Evolutionary conservation across 2,113 vertebrate species (phyloP).

Genomic region (Saimiri boliviensis): DNA sequence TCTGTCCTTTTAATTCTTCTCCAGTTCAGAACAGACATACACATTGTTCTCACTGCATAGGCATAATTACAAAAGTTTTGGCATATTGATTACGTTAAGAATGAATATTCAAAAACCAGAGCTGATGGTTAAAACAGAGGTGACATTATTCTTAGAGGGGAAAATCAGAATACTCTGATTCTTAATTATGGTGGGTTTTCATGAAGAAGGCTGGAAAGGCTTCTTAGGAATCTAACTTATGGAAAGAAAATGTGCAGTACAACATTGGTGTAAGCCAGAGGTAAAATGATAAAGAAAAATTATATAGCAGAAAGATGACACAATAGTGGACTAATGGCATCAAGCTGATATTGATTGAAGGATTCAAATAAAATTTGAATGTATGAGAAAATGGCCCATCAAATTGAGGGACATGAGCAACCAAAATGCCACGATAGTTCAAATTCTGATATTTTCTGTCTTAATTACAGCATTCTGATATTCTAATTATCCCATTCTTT

Average conservation of each 20-base stretch:
- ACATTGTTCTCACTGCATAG: background rate
- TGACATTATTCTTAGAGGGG: background rate
- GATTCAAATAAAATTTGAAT: slow-evolving; percentile 14
- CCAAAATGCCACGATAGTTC: background rate
- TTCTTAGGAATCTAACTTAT: background rate
- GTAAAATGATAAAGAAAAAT: slow-evolving; percentile 19
- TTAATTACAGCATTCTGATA: background rate
- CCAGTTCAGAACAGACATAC: background rate
- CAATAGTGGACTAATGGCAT: background rate
- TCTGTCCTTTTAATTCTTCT: slow-evolving; percentile 29
- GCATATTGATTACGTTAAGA: slow-evolving; percentile 12
- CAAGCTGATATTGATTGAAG: background rate
- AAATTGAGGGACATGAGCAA: background rate
- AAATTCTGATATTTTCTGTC: background rate
- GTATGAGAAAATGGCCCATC: background rate
- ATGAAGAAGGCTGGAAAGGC: background rate
- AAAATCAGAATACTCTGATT: background rate
- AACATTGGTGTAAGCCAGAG: background rate
- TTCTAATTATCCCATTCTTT: background rate
- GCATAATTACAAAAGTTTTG: background rate
- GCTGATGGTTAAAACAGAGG: slow-evolving; percentile 37
- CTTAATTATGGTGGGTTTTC: background rate
- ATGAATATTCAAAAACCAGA: slow-evolving; percentile 41
- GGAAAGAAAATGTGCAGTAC: background rate
- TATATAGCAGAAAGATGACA: background rate